These are phyloP conservation scores for Panulirus ornatus DNA, from an alignment of 1,140 invertebrate genomes.

Conservation along the genomic window DNA sequence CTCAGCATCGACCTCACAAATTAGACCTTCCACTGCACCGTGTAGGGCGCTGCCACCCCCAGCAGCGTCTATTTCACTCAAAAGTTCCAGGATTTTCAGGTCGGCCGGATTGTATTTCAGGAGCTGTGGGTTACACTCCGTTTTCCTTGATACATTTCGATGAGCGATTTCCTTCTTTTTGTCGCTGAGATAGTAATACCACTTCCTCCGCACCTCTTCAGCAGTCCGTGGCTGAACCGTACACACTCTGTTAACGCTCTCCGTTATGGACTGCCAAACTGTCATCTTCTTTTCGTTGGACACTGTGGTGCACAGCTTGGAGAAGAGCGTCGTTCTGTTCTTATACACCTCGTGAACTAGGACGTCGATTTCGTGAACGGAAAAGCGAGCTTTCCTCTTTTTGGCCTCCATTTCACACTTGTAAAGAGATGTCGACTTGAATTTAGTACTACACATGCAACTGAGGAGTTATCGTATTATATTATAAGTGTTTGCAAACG, in stretches of 20 bases:
- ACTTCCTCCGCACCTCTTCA: slow-evolving; percentile 16
- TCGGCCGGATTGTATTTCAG: neutral
- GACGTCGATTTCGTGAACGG: slow-evolving; percentile 22
- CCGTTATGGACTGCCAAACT: slow-evolving; percentile 6
- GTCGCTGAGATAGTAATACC: slow-evolving; percentile 42
- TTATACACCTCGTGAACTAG: slow-evolving; percentile 18
- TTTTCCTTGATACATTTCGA: slow-evolving; percentile 25
- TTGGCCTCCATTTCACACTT: slow-evolving; percentile 2
- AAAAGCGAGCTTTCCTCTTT: slow-evolving; percentile 32
- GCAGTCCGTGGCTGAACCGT: slow-evolving; percentile 8
- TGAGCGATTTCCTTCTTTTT: slow-evolving; percentile 13
- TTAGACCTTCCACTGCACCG: slow-evolving; percentile 1
- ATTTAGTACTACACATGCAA: neutral
- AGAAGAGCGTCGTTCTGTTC: slow-evolving; percentile 21
- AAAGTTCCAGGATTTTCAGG: neutral
- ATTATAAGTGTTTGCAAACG: too few relatives aligned
- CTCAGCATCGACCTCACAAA: slow-evolving; percentile 33
- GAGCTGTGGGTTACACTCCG: neutral
- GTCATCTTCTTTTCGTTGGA: slow-evolving; percentile 21
- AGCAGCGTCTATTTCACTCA: neutral
- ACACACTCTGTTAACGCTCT: slow-evolving; percentile 14
- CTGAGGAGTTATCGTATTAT: neutral
- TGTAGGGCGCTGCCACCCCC: neutral
- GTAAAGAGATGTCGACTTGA: neutral
- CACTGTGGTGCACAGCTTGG: neutral